These are phyloP conservation scores for Deroptyus accipitrinus DNA, from an alignment of 2,113 vertebrate species.

Conservation along the genomic window DNA sequence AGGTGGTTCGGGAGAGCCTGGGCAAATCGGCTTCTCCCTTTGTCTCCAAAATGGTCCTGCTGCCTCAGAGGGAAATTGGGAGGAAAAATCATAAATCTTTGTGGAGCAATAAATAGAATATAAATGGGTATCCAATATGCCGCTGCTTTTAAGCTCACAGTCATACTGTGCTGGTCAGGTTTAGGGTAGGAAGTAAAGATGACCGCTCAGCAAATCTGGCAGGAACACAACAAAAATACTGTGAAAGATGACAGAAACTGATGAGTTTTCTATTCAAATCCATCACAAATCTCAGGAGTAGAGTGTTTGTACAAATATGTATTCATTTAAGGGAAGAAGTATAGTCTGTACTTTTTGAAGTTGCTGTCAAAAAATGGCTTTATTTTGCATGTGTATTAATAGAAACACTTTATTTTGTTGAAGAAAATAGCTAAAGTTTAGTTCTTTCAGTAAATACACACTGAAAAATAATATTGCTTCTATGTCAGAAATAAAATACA, in stretches of 20 bases:
- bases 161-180: slow-evolving; percentile 26
- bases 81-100: slow-evolving; percentile 65
- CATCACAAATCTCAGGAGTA: not conserved
- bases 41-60: slow-evolving; percentile 10
- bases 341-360: not conserved
- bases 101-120: slow-evolving; percentile 61
- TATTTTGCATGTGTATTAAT: not conserved
- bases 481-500: not conserved
- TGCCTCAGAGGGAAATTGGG: not conserved
- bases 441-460: not conserved
- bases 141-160: slow-evolving; percentile 44
- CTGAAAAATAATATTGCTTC: not conserved
- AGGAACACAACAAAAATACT: slow-evolving; percentile 40
- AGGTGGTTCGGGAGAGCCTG: not conserved
- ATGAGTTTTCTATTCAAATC: slow-evolving; percentile 47
- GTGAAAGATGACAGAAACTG: slow-evolving; percentile 31
- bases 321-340: not conserved
- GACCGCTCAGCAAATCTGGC: slow-evolving; percentile 10
- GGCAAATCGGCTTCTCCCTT: slow-evolving; percentile 6
- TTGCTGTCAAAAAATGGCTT: not conserved
- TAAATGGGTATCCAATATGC: slow-evolving; percentile 59
- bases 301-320: not conserved
- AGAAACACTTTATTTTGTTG: not conserved
- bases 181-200: slow-evolving; percentile 37
- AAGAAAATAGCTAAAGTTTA: not conserved